Percentiles rank a stretch among this genome's conserved stretches.
Evolutionary conservation across 2,113 vertebrate species (phyloP).

Genomic region (Myxocyprinus asiaticus): DNA sequence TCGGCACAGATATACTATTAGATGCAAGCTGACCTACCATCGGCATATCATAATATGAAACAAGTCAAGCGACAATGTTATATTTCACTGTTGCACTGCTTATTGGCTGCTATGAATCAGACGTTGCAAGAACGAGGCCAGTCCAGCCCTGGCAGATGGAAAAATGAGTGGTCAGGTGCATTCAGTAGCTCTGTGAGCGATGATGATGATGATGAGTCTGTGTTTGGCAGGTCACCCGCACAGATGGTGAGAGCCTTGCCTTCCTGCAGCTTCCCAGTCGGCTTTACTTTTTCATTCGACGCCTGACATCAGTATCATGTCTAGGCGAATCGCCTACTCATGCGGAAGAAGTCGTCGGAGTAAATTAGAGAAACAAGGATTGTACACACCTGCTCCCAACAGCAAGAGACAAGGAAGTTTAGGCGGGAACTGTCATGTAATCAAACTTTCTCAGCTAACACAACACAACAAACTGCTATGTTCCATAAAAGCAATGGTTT

Average conservation of each 20-base stretch:
- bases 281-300: constrained; percentile 56
- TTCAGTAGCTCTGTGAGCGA: constrained; percentile 61
- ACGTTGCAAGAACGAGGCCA: constrained; percentile 48
- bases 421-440: background rate
- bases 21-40: background rate
- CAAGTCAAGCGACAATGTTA: constrained; percentile 13
- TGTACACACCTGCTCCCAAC: constrained; percentile 42
- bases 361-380: constrained; percentile 61
- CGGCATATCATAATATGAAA: background rate
- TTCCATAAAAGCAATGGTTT: background rate
- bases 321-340: constrained; percentile 58
- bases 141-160: constrained; percentile 66
- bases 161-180: constrained; percentile 69
- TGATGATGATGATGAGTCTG: constrained; percentile 59
- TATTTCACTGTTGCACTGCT: background rate
- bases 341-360: constrained; percentile 35
- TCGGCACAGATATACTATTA: no score
- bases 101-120: constrained; percentile 37
- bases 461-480: background rate
- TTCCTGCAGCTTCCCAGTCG: constrained; percentile 56
- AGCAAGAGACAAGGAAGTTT: background rate
- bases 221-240: constrained; percentile 72
- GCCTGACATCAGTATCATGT: constrained; percentile 58
- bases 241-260: constrained; percentile 74
- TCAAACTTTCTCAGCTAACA: background rate